Conservation (phyloP, 2,797 vertebrate species). For the Nothura maculosa region DNA sequence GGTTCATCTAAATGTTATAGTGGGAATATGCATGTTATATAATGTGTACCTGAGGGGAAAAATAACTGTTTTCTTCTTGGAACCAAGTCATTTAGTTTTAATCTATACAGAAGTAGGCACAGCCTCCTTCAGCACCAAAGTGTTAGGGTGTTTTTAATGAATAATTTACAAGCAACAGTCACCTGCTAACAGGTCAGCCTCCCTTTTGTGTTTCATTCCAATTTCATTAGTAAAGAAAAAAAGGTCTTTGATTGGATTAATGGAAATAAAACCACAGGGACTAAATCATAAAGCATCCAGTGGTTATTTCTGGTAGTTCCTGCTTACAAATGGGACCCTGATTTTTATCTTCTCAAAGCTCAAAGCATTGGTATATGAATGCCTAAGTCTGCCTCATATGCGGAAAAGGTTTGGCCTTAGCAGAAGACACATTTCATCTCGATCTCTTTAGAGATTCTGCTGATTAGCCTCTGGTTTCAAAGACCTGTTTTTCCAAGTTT, state of each 20-base stretch:
- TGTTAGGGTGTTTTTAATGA: slow-evolving; percentile 71
- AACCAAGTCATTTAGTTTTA: slow-evolving; percentile 19
- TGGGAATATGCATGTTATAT: no score
- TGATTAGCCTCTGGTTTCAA: slow-evolving; percentile 35
- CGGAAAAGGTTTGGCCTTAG: neutral
- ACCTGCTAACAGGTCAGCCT: slow-evolving; percentile 70
- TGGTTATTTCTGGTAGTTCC: slow-evolving; percentile 21
- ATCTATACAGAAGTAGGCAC: slow-evolving; percentile 43
- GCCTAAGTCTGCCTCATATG: neutral
- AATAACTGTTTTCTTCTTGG: neutral
- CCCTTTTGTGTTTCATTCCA: slow-evolving; percentile 70
- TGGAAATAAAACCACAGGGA: slow-evolving; percentile 56
- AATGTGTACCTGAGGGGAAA: neutral
- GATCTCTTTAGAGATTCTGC: slow-evolving; percentile 4
- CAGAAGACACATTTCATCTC: slow-evolving; percentile 47
- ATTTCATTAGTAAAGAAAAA: slow-evolving; percentile 70
- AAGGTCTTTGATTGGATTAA: slow-evolving; percentile 69
- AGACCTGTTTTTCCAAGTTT: slow-evolving; percentile 37
- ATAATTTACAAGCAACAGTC: slow-evolving; percentile 71
- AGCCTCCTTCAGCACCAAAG: slow-evolving; percentile 38
- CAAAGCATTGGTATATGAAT: neutral
- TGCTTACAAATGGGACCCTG: neutral
- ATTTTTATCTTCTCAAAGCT: slow-evolving; percentile 29
- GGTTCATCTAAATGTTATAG: neutral
- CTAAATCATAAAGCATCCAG: slow-evolving; percentile 63